Conservation (phyloP, 1,140 invertebrate genomes). For the Aphelenchoides besseyi region DNA sequence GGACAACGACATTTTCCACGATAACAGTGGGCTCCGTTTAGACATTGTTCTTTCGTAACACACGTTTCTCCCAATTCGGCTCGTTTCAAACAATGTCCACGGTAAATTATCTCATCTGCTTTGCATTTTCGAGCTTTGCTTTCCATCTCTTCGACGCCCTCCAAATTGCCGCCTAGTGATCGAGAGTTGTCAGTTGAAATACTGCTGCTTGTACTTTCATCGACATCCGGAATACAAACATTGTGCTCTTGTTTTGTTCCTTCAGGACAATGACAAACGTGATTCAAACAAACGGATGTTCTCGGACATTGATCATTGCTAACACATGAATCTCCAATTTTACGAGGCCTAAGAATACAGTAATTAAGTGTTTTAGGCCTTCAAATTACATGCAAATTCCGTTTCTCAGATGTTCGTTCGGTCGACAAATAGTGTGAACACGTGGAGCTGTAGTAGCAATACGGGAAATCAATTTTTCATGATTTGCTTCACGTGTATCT, state of each 20-base stretch:
- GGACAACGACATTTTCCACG: constrained; percentile 33
- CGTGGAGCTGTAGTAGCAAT: not conserved
- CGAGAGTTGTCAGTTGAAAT: no score
- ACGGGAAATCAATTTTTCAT: not conserved
- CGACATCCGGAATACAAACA: constrained; percentile 17
- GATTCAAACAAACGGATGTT: constrained; percentile 33
- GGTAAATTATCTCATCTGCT: constrained; percentile 28
- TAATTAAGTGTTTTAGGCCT: not conserved
- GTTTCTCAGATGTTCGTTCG: constrained; percentile 14
- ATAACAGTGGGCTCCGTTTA: constrained; percentile 41
- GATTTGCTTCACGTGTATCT: not conserved
- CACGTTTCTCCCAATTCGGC: constrained; percentile 36
- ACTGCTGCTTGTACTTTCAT: constrained; percentile 11
- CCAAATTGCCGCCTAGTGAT: not conserved
- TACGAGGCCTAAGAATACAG: constrained; percentile 38
- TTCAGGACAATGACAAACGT: constrained; percentile 37
- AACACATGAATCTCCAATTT: constrained; percentile 38
- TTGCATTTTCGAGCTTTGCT: constrained; percentile 25
- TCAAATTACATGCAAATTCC: constrained; percentile 18
- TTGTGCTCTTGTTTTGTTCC: constrained; percentile 25
- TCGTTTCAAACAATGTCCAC: constrained; percentile 34
- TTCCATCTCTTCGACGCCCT: constrained; percentile 28
- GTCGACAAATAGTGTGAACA: constrained; percentile 8
- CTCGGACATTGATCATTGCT: constrained; percentile 31
- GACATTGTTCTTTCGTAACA: constrained; percentile 36